phyloP scores from a whole-genome alignment of 2,113 vertebrate species.

The Dromiciops gliroides region DNA sequence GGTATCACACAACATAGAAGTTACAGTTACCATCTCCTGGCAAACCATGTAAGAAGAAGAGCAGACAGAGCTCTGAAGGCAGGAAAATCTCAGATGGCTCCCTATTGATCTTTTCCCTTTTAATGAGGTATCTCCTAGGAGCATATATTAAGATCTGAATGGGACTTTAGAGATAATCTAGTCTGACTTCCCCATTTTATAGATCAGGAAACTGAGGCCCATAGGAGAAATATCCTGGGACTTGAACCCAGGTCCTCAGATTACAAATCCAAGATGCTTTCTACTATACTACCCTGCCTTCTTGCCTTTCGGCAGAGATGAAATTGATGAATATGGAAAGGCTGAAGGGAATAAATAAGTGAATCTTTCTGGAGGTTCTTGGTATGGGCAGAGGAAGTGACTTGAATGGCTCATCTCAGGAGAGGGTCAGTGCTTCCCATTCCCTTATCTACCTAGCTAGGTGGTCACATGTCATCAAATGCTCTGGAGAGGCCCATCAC shows the following conservation, averaged over 20 bases:
- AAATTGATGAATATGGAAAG: background rate
- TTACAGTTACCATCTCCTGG: slow-evolving; percentile 31
- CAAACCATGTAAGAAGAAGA: background rate
- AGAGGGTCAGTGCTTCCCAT: background rate
- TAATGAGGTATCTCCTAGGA: background rate
- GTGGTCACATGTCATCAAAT: background rate
- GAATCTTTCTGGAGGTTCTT: slow-evolving; percentile 7
- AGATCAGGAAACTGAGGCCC: background rate
- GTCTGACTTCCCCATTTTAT: background rate
- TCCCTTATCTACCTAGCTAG: slow-evolving; percentile 10
- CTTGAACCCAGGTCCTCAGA: background rate
- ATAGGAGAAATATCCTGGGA: background rate
- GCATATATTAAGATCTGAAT: background rate
- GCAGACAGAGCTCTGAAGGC: background rate
- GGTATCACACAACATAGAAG: slow-evolving; percentile 6
- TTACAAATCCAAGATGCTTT: background rate
- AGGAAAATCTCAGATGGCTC: slow-evolving; percentile 12
- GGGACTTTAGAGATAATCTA: background rate
- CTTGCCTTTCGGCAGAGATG: background rate
- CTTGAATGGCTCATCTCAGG: background rate
- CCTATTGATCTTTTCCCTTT: background rate
- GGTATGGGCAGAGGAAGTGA: slow-evolving; percentile 1
- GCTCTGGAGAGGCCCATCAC: background rate
- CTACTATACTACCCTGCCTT: background rate
- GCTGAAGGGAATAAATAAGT: background rate